Conservation (phyloP, 2,113 vertebrate genomes). For the Python bivittatus region DNA sequence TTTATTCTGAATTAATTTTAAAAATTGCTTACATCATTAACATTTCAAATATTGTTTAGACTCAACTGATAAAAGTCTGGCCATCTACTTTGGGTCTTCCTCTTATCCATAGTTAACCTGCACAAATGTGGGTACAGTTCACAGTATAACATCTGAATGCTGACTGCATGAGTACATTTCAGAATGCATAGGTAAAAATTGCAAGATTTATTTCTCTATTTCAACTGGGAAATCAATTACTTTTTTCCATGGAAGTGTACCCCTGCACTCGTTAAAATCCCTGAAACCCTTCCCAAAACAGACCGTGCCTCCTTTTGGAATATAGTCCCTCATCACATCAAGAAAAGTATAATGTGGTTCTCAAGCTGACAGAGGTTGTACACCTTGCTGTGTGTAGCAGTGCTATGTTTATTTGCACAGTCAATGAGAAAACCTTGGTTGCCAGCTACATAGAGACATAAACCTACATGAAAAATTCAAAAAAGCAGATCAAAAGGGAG, state of each 20-base stretch:
- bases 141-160: too few relatives aligned
- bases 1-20: neutral
- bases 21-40: neutral
- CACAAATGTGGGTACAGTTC: neutral
- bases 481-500: neutral
- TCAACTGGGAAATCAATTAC: neutral
- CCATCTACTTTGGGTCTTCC: too few relatives aligned
- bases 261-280: neutral
- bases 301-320: neutral
- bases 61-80: neutral
- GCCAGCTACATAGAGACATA: neutral
- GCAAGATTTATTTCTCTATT: neutral
- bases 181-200: neutral
- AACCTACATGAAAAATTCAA: neutral
- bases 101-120: neutral
- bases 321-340: neutral
- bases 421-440: neutral
- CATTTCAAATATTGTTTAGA: neutral
- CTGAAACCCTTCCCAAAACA: neutral
- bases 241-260: neutral
- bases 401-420: neutral
- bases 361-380: neutral
- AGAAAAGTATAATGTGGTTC: neutral
- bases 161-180: neutral
- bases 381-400: neutral